Evolutionary conservation across 2,113 vertebrate genomes (phyloP).

Genomic region (Tachuris rubrigastra): DNA sequence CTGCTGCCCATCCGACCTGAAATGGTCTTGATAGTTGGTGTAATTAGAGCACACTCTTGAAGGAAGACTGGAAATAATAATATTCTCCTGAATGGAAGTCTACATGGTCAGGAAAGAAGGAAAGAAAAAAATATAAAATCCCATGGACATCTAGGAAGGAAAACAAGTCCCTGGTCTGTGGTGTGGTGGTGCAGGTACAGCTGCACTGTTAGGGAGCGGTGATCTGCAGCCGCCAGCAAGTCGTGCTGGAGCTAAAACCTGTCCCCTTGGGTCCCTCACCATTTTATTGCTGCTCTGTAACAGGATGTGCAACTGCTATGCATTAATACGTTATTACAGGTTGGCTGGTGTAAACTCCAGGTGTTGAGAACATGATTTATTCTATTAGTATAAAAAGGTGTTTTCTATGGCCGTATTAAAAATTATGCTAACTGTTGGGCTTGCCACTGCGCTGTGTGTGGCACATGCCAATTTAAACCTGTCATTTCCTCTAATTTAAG

Average conservation of each 20-base stretch:
- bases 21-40: not conserved
- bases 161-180: not conserved
- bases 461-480: slow-evolving; percentile 59
- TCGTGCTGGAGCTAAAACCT: not conserved
- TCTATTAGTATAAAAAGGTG: slow-evolving; percentile 53
- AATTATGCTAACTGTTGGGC: slow-evolving; percentile 42
- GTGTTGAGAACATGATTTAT: slow-evolving; percentile 68
- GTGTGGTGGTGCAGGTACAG: not conserved
- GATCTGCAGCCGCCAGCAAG: not conserved
- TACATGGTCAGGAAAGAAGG: not conserved
- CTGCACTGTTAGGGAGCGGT: not conserved
- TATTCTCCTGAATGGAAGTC: not conserved
- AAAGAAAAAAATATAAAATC: not conserved
- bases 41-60: not conserved
- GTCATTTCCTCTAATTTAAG: slow-evolving; percentile 59
- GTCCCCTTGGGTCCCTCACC: slow-evolving; percentile 15
- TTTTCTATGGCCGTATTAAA: slow-evolving; percentile 52
- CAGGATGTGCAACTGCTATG: slow-evolving; percentile 60
- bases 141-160: not conserved
- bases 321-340: slow-evolving; percentile 53
- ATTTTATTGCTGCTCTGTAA: slow-evolving; percentile 48
- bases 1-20: not conserved
- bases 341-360: slow-evolving; percentile 57
- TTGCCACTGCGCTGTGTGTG: slow-evolving; percentile 41
- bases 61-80: not conserved